A percentile compares a stretch with the other conserved stretches of the same genome.
Conservation (phyloP, 2,797 vertebrate genomes). For the Paedocypris micromegethes region DNA sequence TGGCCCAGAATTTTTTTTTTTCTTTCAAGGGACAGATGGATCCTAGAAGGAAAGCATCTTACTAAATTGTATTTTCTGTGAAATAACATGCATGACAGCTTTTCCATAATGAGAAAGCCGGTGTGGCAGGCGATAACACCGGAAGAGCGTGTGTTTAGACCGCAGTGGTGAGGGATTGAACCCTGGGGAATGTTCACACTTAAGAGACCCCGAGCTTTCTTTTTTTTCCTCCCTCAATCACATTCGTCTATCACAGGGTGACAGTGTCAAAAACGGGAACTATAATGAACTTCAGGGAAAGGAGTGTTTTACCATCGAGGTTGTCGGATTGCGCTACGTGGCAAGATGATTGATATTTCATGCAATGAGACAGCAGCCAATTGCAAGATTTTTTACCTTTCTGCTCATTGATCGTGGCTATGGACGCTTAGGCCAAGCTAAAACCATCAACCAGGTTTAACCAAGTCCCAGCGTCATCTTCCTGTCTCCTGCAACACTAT, state of each 20-base stretch:
- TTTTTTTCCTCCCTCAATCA: not conserved
- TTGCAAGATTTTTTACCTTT: not conserved
- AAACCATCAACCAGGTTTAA: too few relatives aligned
- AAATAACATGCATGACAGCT: constrained; percentile 57
- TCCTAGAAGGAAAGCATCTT: constrained; percentile 33
- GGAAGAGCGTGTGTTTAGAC: constrained; percentile 39
- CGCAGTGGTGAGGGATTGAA: constrained; percentile 25
- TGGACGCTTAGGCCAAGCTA: too few relatives aligned
- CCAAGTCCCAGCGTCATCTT: too few relatives aligned
- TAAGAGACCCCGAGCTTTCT: constrained; percentile 7
- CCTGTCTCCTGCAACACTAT: too few relatives aligned
- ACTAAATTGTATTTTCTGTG: constrained; percentile 62
- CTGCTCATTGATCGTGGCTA: too few relatives aligned
- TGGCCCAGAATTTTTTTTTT: constrained; percentile 29
- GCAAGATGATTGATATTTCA: not conserved
- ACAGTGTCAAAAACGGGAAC: constrained; percentile 9
- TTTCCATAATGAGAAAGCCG: constrained; percentile 53
- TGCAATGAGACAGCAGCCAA: not conserved
- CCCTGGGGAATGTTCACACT: constrained; percentile 26
- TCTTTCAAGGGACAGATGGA: constrained; percentile 24
- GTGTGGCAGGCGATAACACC: constrained; percentile 29
- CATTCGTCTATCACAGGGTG: constrained; percentile 4
- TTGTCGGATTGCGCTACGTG: constrained; percentile 40
- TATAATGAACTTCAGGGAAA: not conserved
- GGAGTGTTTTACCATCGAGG: constrained; percentile 22